Base-by-base conservation (phyloP, 2,797 vertebrate genomes). In the Pipistrellus pygmaeus region DNA sequence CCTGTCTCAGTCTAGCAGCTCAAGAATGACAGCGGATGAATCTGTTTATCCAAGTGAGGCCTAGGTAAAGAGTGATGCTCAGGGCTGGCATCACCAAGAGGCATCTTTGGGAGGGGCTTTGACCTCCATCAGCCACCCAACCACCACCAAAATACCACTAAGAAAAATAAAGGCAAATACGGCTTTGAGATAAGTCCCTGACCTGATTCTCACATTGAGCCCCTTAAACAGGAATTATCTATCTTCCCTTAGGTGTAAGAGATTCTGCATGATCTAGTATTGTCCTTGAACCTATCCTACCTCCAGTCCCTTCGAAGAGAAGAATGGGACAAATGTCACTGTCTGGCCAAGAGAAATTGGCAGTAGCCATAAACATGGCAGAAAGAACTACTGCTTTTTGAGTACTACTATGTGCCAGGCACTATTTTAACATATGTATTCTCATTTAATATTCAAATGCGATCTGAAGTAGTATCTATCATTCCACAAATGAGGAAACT, bases 1-100 rank as follows among this genome's bases (percentile, higher is more conserved):
- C 90, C 55, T 90, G 91, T 95, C 87, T 92, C 12, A 44, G 75
- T 95, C 93, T 95, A 62, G 88, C 94, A 89, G 73, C 85, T 83
- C 77, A 11, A 53, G 83, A 78, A 78, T 83, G 78, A 82, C 7
- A 80, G 72, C 55, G 57, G 64, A 48, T 7, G 14, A 32, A 60
- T 30, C 51, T 90, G 48, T 88, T 91, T 88, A 85, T 85, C 55
- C 35, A 77, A 69, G 7, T 8, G 11, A 82, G 35, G 53, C 30
- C 64, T 60, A 84, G 83, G 32, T 72, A 6, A 53, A 94, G 86
- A 35, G 21, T 55, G 85, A 76, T 76, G 20, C 57, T 69, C 25
- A 51, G 48, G 38, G 12, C 21, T 13, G 15, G 9, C 81, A 46
- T 72, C 75, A 71, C 46, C 32, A 25, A 20, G 38, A 84, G n/a